These are phyloP conservation scores for Seriola dumerili DNA, from an alignment of 2,113 vertebrate species.

Conservation along the genomic window DNA sequence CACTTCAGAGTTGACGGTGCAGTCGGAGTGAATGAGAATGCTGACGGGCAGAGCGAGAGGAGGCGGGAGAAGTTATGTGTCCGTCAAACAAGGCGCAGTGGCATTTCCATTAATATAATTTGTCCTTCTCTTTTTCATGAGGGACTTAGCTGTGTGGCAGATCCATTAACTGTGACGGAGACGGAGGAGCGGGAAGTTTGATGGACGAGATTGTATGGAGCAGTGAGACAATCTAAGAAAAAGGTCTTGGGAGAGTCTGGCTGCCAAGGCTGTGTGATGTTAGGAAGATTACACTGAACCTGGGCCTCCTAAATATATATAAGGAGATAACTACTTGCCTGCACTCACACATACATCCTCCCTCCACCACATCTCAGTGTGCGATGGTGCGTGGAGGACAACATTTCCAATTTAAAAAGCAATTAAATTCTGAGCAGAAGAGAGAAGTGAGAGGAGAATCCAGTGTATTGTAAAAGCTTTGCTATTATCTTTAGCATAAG, in stretches of 20 bases:
- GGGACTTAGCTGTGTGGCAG: conserved; percentile 16
- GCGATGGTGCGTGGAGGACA: conserved; percentile 18
- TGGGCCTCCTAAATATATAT: conserved; percentile 3
- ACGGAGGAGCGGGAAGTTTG: conserved; percentile 9
- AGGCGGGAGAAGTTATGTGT: conserved; percentile 36
- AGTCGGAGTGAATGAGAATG: conserved; percentile 17
- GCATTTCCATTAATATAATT: conserved; percentile 69
- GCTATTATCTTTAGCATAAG: conserved; percentile 25
- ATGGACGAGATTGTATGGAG: neutral
- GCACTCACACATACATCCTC: neutral
- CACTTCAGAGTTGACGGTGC: conserved; percentile 45
- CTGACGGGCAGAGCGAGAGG: conserved; percentile 44
- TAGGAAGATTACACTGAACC: conserved; percentile 6
- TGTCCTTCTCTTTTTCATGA: conserved; percentile 41
- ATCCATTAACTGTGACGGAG: conserved; percentile 49
- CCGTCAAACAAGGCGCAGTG: conserved; percentile 44
- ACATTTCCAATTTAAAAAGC: conserved; percentile 63
- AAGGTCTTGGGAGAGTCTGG: conserved; percentile 25
- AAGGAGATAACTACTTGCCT: conserved; percentile 5
- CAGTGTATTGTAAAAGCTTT: conserved; percentile 9
- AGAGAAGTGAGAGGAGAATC: conserved; percentile 13
- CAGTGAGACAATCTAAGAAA: neutral
- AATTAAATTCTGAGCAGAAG: conserved; percentile 46
- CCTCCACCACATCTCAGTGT: neutral
- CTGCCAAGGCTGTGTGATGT: conserved; percentile 3